A percentile compares a stretch with the other conserved stretches of the same genome.
These are phyloP conservation scores for Crax fasciolata DNA, from an alignment of 2,797 vertebrate genomes.

Conservation along the genomic window DNA sequence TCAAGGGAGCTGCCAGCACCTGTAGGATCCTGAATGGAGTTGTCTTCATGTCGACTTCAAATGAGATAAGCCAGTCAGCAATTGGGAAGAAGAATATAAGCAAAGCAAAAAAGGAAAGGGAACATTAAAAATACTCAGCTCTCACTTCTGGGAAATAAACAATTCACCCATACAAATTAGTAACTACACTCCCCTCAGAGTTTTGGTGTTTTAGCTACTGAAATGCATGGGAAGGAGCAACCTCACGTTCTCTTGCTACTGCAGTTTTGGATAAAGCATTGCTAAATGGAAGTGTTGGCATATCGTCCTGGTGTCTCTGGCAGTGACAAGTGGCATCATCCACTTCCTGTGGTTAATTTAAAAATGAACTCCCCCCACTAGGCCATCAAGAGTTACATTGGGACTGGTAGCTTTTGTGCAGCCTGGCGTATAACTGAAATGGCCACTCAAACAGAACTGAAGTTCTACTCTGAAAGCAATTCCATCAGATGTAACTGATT, in stretches of 20 bases:
- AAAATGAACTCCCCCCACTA: neutral
- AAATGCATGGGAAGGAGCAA: neutral
- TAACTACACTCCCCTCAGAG: neutral
- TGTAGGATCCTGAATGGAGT: constrained; percentile 46
- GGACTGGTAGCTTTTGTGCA: neutral
- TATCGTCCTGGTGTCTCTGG: neutral
- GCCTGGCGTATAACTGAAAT: neutral
- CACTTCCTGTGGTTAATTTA: neutral
- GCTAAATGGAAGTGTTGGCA: neutral
- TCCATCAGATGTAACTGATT: neutral
- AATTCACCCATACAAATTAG: neutral
- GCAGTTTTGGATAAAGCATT: neutral
- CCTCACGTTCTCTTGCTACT: neutral
- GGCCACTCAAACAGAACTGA: neutral
- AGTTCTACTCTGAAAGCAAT: neutral
- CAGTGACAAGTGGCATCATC: neutral
- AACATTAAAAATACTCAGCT: neutral
- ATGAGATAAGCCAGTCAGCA: constrained; percentile 8
- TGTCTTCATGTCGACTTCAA: neutral
- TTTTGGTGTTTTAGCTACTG: neutral
- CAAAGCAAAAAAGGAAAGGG: neutral
- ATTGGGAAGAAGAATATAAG: neutral
- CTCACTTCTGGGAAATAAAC: constrained; percentile 34
- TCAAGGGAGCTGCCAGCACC: constrained; percentile 55
- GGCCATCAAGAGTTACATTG: too few species aligned